These are phyloP conservation scores for Holotrichia oblita DNA, from an alignment of 1,140 invertebrate species.

Conservation along the genomic window DNA sequence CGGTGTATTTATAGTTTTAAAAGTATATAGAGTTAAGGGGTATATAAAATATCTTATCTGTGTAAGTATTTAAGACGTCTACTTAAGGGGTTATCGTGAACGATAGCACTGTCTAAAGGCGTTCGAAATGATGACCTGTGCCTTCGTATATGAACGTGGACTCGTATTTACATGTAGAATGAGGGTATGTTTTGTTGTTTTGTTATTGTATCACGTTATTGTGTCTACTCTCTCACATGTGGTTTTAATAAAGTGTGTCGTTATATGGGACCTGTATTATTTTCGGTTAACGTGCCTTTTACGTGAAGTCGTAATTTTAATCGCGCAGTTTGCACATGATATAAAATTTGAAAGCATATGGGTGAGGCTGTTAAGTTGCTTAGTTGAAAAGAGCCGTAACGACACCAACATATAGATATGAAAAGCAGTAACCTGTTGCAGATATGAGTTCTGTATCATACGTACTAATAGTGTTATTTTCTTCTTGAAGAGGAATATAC, in stretches of 20 bases:
- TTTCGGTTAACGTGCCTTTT: slow-evolving; percentile 15
- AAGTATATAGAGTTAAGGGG: slow-evolving; percentile 5
- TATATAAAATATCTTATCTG: slow-evolving; percentile 33
- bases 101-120: slow-evolving; percentile 34
- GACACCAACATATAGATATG: background rate
- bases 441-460: background rate
- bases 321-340: slow-evolving; percentile 27
- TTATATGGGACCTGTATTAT: slow-evolving; percentile 24
- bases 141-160: background rate
- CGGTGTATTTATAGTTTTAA: slow-evolving; percentile 23
- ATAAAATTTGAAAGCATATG: slow-evolving; percentile 27
- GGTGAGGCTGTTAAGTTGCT: background rate
- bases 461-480: no score
- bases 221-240: slow-evolving; percentile 25
- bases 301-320: slow-evolving; percentile 26
- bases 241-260: slow-evolving; percentile 29
- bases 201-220: background rate
- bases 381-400: background rate
- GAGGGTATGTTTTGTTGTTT: background rate
- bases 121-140: slow-evolving; percentile 25
- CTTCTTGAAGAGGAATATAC: no score
- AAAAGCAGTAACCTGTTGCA: slow-evolving; percentile 6
- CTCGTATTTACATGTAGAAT: background rate
- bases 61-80: slow-evolving; percentile 29
- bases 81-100: slow-evolving; percentile 32